Conservation (phyloP, 2,113 vertebrate genomes). For the Corythornis madagascariensis region DNA sequence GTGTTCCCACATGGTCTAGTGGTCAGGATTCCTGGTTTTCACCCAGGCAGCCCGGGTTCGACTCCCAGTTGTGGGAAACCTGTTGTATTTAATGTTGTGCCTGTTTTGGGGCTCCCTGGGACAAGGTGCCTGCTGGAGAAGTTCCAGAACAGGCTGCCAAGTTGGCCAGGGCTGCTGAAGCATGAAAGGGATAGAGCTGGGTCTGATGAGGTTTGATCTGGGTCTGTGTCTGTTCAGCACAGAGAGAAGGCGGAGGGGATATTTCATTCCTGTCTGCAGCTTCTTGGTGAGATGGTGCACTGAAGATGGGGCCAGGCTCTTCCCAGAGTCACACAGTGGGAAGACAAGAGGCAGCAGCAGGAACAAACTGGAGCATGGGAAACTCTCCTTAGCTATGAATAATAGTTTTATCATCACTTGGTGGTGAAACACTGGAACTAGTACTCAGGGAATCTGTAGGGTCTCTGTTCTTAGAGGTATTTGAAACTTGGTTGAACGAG, state of each 20-base stretch:
- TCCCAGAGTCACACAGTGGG: background rate
- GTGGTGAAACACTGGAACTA: background rate
- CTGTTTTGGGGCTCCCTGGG: background rate
- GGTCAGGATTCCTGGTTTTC: slow-evolving; percentile 29
- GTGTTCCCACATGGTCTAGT: background rate
- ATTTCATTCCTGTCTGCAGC: background rate
- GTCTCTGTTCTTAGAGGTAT: background rate
- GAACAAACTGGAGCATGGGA: background rate
- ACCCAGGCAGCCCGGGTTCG: background rate
- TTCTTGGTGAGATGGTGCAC: fast-evolving
- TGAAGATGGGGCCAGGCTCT: background rate
- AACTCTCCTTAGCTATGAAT: background rate
- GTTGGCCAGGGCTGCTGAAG: background rate
- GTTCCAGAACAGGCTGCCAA: background rate
- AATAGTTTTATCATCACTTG: background rate
- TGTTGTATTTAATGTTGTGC: fast-evolving
- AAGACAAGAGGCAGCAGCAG: background rate
- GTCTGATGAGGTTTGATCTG: background rate
- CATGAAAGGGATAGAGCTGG: fast-evolving
- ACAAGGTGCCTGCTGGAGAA: fast-evolving
- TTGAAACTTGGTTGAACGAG: background rate
- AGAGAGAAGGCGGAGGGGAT: fast-evolving
- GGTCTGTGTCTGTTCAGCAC: background rate
- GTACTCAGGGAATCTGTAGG: background rate
- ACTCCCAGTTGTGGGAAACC: background rate